Conservation (phyloP, 2,797 vertebrate genomes). For the Falco berigora region DNA sequence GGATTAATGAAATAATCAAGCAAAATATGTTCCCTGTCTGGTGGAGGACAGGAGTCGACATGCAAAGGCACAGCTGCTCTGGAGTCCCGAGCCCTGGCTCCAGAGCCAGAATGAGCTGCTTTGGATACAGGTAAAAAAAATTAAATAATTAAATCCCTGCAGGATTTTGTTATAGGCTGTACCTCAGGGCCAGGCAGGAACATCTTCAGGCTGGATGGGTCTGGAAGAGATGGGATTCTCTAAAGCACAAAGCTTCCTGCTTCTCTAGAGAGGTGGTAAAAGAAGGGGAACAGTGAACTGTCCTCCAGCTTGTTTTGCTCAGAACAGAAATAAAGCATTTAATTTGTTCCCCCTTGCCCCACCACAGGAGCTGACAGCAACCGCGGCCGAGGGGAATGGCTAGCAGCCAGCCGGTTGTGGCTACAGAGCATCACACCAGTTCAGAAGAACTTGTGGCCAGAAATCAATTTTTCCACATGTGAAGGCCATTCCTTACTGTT, state of each 20-base stretch:
- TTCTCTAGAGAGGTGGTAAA: neutral
- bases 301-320: neutral
- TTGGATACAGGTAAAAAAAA: fast-evolving
- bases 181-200: neutral
- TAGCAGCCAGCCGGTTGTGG: neutral
- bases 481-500: neutral
- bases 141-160: neutral
- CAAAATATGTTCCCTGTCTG: neutral
- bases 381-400: neutral
- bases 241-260: neutral
- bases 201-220: fast-evolving
- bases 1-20: neutral
- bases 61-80: neutral
- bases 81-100: neutral
- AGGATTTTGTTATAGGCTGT: neutral
- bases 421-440: fast-evolving
- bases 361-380: neutral
- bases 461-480: fast-evolving
- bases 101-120: neutral
- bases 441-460: neutral
- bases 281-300: neutral
- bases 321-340: neutral
- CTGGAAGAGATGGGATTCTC: neutral
- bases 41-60: neutral
- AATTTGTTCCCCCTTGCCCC: neutral